Conservation (phyloP, 2,888 invertebrate genomes). For the Micoletzkya japonica region DNA sequence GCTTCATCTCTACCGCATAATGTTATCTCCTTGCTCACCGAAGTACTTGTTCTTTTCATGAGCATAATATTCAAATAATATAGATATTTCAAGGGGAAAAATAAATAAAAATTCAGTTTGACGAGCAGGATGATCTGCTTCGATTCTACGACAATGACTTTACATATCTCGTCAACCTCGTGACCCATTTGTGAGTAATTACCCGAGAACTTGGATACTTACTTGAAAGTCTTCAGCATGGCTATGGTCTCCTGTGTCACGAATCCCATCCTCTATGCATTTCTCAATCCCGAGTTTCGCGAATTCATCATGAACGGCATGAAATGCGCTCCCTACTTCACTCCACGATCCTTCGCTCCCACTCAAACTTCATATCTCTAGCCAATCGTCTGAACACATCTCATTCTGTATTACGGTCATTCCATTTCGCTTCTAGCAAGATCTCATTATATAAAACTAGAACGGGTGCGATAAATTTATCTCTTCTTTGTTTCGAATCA, state of each 20-base stretch:
- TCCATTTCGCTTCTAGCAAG: too few species aligned
- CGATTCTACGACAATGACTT: conserved; percentile 30
- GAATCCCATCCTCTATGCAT: conserved; percentile 49
- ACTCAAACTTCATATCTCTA: conserved; percentile 31
- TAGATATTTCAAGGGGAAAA: background rate
- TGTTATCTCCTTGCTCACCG: conserved; percentile 34
- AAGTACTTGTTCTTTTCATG: conserved; percentile 23
- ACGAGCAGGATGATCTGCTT: conserved; percentile 31
- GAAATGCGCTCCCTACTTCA: conserved; percentile 29
- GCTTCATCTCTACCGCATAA: conserved; percentile 35
- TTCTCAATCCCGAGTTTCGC: conserved; percentile 50
- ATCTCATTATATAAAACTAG: too few species aligned
- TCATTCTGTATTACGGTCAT: too few species aligned
- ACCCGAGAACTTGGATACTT: background rate
- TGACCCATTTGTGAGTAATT: conserved; percentile 32
- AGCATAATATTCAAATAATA: background rate
- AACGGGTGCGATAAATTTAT: too few species aligned
- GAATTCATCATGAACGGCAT: conserved; percentile 41
- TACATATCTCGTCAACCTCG: conserved; percentile 34
- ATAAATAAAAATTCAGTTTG: conserved; percentile 14
- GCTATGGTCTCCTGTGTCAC: conserved; percentile 50
- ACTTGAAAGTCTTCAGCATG: conserved; percentile 34
- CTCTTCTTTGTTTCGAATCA: too few species aligned
- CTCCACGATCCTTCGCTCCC: conserved; percentile 30
- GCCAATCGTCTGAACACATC: background rate